phyloP scores from a whole-genome alignment of 2,888 invertebrate species.

The Lamellibrachia satsuma region DNA sequence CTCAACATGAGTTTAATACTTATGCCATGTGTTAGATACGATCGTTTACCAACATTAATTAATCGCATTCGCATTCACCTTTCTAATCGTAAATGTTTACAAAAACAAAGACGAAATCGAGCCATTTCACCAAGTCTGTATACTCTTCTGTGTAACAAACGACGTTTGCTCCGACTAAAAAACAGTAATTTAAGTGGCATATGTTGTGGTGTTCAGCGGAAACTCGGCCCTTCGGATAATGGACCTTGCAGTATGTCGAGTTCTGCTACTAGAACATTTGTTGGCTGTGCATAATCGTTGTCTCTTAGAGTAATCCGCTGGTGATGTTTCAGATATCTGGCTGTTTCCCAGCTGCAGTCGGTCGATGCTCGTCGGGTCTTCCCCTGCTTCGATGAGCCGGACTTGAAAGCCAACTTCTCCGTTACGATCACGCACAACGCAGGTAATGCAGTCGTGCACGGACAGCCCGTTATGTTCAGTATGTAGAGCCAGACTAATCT shows the following conservation, averaged over 20 bases:
- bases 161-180: no score
- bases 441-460: slow-evolving; percentile 25
- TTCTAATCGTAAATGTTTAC: no score
- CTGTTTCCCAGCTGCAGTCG: slow-evolving; percentile 61
- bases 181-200: no score
- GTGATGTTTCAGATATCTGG: slow-evolving; percentile 51
- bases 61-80: no score
- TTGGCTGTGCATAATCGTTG: background rate
- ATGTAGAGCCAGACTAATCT: no score
- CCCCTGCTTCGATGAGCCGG: slow-evolving; percentile 60
- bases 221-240: no score
- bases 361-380: slow-evolving; percentile 62
- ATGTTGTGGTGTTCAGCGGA: no score
- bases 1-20: background rate
- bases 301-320: background rate
- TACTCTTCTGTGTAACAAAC: no score
- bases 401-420: slow-evolving; percentile 79
- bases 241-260: background rate
- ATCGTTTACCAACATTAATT: background rate
- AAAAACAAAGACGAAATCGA: no score
- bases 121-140: no score
- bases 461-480: no score
- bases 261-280: background rate
- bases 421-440: slow-evolving; percentile 79
- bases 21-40: background rate